Conservation (phyloP, 2,797 vertebrate species). For the Decapterus maruadsi region DNA sequence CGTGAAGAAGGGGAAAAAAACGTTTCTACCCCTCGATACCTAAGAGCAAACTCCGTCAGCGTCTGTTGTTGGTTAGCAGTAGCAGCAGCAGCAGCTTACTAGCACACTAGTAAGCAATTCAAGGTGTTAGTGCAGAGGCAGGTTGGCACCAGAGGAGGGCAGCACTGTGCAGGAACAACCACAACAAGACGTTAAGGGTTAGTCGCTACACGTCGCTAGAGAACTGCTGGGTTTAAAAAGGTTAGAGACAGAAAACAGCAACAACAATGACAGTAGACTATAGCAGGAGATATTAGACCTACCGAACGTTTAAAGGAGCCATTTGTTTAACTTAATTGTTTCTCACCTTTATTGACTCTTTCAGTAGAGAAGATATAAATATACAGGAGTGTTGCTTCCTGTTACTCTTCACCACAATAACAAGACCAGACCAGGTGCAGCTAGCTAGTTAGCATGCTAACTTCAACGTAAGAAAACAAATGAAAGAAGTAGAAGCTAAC, state of each 20-base stretch:
- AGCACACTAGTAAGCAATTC: slow-evolving; percentile 66
- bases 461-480: too few relatives aligned
- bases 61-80: slow-evolving; percentile 49
- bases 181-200: slow-evolving; percentile 51
- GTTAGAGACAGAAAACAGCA: slow-evolving; percentile 2
- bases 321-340: too few relatives aligned
- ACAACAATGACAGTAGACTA: slow-evolving; percentile 16
- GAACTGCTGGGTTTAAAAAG: not conserved
- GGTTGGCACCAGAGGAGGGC: slow-evolving; percentile 40
- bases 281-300: not conserved
- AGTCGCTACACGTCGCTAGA: slow-evolving; percentile 29
- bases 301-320: not conserved
- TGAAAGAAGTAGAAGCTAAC: too few relatives aligned
- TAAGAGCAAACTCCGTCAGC: slow-evolving; percentile 34
- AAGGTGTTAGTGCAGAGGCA: slow-evolving; percentile 67
- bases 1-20: slow-evolving; percentile 40
- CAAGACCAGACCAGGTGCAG: too few relatives aligned
- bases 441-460: too few relatives aligned
- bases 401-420: too few relatives aligned
- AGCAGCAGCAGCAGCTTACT: slow-evolving; percentile 13
- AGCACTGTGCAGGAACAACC: slow-evolving; percentile 72
- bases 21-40: slow-evolving; percentile 66
- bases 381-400: too few relatives aligned
- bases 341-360: too few relatives aligned
- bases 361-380: too few relatives aligned